Evolutionary conservation across 2,888 invertebrate genomes (phyloP), one percentile per base, ranked within the genome.

Genomic region (Chrysolina oricalcia): DNA sequence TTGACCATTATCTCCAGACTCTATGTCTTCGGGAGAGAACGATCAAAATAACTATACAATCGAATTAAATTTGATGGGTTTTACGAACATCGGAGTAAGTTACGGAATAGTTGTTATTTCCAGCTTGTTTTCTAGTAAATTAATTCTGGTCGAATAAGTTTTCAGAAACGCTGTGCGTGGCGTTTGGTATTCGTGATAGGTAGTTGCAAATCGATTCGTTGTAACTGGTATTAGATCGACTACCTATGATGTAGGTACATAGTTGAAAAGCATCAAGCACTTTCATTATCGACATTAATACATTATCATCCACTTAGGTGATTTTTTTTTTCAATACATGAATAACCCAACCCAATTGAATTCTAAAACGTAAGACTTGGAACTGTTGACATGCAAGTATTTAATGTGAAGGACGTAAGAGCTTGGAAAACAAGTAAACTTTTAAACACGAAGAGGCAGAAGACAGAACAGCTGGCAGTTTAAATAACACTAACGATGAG

Each of bases 1-100:
- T 68, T n/a, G 68, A 68, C 53, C 53, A 68, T 68, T 68, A 68
- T 68, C 53, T 68, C 68, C 53, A 68, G 68, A 40, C 68, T 27
- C 68, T 21, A 21, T 40, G 53, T 68, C 68, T 53, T 35, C 35
- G 40, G 40, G 1, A 10, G 59, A n/a, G n/a, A 53, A 19, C 68
- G 56, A 40, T 40, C 68, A 27, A 53, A 68, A 68, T 53, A 68
- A 53, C 53, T 56, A 35, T 35, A 35, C 53, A 15, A 68, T 68
- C 53, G n/a, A 53, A 53, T 68, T 50, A 68, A 68, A 27, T 35
- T 1, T 35, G n/a, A 59, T 59, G 59, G 15, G n/a, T 27, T 59
- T n/a, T 15, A 59, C 35, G 17, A 59, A 27, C 35, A 59, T 6
- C 35, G 27, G 4, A 9, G 27, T n/a, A 27, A 59, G 23, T 8